Base-by-base conservation (phyloP, 2,797 vertebrate species). In the Urophycis tenuis region DNA sequence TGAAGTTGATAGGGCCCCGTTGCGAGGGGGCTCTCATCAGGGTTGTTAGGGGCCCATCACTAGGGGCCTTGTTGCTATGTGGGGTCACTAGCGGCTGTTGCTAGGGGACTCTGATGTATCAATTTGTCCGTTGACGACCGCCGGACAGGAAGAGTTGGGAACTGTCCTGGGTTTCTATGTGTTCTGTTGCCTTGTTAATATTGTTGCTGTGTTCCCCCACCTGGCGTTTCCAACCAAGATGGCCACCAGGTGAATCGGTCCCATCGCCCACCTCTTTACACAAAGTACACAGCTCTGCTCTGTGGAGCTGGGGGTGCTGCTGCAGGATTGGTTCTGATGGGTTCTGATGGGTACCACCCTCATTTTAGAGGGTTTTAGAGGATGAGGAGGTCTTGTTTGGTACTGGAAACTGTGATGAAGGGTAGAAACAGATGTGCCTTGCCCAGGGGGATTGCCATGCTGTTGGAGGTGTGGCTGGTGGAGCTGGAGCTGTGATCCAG, bases 401-500 rank as follows among this genome's bases (percentile, higher is more conserved):
- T 60, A 15, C 14, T 41, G 53, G 76, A 70, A 32, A 30, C 30
- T 25, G 34, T 41, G 32, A 30, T n/a, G 29, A 15, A n/a, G 74
- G 79, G 30, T 73, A 77, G 19, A 69, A 80, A n/a, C 60, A n/a
- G 80, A 78, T 84, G 91, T 91, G 90, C 89, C 90, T 92, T 91
- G 83, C 85, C 81, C 84, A 71, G 31, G 71, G 71, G 72, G 25
- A 7, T 60, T 15, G 45, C 75, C 84, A 77, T 72, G 83, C 80
- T 82, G 3, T 85, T 36, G 83, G 87, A 82, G 88, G 90, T 86
- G 78, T 60, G 81, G 35, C 77, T 77, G 77, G 88, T 87, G 84
- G 39, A 82, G 87, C 82, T 80, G 88, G 90, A 84, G 78, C 41
- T 88, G 81, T 84, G 88, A 91, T 89, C 88, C 90, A 0, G 89